A percentile compares a stretch with the other conserved stretches of the same genome.
phyloP scores from a whole-genome alignment of 2,797 vertebrate species.

The Apogon talboti region DNA sequence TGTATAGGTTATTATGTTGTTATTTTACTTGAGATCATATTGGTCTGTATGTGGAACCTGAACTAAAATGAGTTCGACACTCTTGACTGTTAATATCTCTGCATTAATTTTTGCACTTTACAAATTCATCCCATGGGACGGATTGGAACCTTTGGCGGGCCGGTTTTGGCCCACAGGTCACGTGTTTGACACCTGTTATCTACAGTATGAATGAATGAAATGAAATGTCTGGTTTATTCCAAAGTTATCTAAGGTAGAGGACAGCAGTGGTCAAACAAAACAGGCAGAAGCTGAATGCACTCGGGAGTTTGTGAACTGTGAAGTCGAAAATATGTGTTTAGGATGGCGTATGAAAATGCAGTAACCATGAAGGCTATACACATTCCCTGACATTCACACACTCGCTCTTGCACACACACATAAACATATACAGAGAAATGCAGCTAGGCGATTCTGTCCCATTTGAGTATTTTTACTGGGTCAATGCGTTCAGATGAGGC shows the following conservation, averaged over 20 bases:
- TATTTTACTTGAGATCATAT: too few species aligned
- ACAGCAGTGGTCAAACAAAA: slow-evolving; percentile 14
- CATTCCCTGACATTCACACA: not conserved
- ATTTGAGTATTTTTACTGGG: slow-evolving; percentile 64
- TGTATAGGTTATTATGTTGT: too few species aligned
- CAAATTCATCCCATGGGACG: too few species aligned
- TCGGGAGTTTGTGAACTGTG: not conserved
- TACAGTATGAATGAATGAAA: too few species aligned
- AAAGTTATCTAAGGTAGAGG: not conserved
- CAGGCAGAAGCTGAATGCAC: not conserved
- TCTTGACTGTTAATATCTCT: too few species aligned
- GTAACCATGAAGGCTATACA: slow-evolving; percentile 9
- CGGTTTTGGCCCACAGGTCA: too few species aligned
- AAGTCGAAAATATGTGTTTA: slow-evolving; percentile 18
- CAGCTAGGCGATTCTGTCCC: slow-evolving; percentile 33
- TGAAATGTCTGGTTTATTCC: not conserved
- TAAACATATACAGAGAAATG: slow-evolving; percentile 25
- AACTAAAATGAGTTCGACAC: too few species aligned
- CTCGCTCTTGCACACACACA: not conserved
- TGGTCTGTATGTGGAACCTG: too few species aligned
- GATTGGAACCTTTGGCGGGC: too few species aligned
- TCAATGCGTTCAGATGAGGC: slow-evolving; percentile 63
- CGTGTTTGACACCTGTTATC: too few species aligned
- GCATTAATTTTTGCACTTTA: too few species aligned
- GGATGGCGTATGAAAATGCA: not conserved